Conservation (phyloP, 2,797 vertebrate species). For the Euthynnus affinis region DNA sequence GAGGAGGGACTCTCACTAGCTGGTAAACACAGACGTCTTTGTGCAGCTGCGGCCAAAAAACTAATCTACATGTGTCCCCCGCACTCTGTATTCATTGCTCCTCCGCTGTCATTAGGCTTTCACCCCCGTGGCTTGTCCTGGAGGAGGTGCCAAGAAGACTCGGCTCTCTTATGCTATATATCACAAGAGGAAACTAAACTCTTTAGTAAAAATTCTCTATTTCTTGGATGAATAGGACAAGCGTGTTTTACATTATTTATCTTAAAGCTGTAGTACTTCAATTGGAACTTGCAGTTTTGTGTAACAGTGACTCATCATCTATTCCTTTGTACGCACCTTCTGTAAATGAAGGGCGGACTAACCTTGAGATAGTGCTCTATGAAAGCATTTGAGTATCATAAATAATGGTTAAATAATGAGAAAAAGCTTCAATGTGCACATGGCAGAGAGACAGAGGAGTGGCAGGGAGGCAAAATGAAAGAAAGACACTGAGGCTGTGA, state of each 20-base stretch:
- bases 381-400: conserved; percentile 15
- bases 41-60: conserved; percentile 72
- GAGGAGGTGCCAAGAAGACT: conserved; percentile 48
- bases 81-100: conserved; percentile 66
- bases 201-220: conserved; percentile 37
- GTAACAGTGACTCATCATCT: conserved; percentile 13
- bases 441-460: not conserved
- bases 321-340: conserved; percentile 32
- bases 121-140: conserved; percentile 54
- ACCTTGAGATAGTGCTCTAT: conserved; percentile 21
- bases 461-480: conserved; percentile 18
- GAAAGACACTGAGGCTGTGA: conserved; percentile 3
- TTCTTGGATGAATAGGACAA: conserved; percentile 37
- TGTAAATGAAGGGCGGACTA: conserved; percentile 26
- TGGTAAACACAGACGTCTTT: conserved; percentile 81
- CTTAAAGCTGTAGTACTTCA: conserved; percentile 27
- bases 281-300: conserved; percentile 12
- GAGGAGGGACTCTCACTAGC: conserved; percentile 71
- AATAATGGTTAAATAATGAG: conserved; percentile 15
- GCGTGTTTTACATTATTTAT: conserved; percentile 2
- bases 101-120: conserved; percentile 67
- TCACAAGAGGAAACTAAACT: conserved; percentile 48
- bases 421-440: conserved; percentile 4
- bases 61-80: conserved; percentile 77
- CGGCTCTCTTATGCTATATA: conserved; percentile 46